A percentile compares a stretch with the other conserved stretches of the same genome.
These are phyloP conservation scores for Charanyca ferruginea DNA, from an alignment of 2,888 invertebrate species.

Conservation along the genomic window DNA sequence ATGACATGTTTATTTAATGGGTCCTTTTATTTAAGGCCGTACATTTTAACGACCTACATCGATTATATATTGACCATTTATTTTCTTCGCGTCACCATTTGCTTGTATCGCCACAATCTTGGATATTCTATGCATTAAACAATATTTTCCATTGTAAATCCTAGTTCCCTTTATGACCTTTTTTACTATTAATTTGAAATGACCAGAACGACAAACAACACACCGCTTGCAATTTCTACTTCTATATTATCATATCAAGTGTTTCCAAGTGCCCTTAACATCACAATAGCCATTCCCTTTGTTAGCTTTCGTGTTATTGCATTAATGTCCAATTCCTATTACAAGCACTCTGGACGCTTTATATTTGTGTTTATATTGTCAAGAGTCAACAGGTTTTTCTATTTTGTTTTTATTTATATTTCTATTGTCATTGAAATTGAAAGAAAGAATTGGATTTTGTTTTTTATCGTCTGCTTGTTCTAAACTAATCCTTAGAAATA, in stretches of 20 bases:
- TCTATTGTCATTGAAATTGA: slow-evolving; percentile 35
- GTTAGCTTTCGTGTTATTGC: slow-evolving; percentile 60
- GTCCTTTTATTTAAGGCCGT: slow-evolving; percentile 2
- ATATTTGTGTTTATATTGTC: slow-evolving; percentile 26
- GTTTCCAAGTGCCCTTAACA: slow-evolving; percentile 47
- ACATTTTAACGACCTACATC: background rate
- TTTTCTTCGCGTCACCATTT: background rate
- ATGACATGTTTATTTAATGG: slow-evolving; percentile 31
- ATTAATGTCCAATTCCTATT: slow-evolving; percentile 56
- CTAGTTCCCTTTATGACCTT: background rate
- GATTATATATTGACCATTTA: slow-evolving; percentile 1
- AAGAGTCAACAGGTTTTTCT: slow-evolving; percentile 43
- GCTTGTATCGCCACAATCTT: background rate
- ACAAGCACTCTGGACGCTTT: slow-evolving; percentile 27
- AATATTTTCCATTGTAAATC: background rate
- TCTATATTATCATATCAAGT: slow-evolving; percentile 54
- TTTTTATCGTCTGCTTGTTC: background rate
- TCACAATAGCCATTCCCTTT: slow-evolving; percentile 61
- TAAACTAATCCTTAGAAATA: no score
- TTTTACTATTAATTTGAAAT: slow-evolving; percentile 8
- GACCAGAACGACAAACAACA: slow-evolving; percentile 8
- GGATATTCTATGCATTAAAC: background rate
- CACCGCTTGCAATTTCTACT: slow-evolving; percentile 25
- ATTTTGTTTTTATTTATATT: slow-evolving; percentile 14
- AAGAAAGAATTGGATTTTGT: slow-evolving; percentile 10